Evolutionary conservation across 2,797 vertebrate species (phyloP).

Genomic region (Eulemur albifrons): DNA sequence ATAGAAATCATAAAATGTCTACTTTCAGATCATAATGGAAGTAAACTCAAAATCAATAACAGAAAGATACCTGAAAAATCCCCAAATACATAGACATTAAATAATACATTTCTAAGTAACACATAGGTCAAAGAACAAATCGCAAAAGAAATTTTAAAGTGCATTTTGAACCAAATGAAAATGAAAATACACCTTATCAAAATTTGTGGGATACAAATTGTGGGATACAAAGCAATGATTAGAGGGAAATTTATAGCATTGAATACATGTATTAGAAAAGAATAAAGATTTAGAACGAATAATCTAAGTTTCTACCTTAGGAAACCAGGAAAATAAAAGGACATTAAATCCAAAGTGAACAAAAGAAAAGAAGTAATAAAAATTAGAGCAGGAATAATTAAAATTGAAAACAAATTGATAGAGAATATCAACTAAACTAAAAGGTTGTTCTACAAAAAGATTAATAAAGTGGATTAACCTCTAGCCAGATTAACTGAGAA

Average conservation of each 20-base stretch:
- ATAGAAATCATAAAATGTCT: neutral
- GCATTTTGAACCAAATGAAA: neutral
- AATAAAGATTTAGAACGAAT: neutral
- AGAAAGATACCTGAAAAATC: neutral
- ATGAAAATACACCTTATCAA: neutral
- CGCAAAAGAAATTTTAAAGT: neutral
- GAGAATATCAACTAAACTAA: neutral
- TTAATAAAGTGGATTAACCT: neutral
- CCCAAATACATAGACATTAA: neutral
- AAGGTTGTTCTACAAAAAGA: neutral
- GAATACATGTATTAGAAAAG: neutral
- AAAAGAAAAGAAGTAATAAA: neutral
- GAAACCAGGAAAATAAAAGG: neutral
- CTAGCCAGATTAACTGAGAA: neutral
- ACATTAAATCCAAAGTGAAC: neutral
- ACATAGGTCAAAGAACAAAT: neutral
- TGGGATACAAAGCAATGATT: neutral
- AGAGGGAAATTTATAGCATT: neutral
- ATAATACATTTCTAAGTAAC: neutral
- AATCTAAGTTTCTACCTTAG: neutral
- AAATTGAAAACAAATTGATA: neutral
- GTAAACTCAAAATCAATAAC: neutral
- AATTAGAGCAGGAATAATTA: neutral
- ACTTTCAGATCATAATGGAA: neutral
- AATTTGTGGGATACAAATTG: neutral